Base-by-base conservation (phyloP, 1,140 invertebrate species). In the Pollicipes pollicipes region DNA sequence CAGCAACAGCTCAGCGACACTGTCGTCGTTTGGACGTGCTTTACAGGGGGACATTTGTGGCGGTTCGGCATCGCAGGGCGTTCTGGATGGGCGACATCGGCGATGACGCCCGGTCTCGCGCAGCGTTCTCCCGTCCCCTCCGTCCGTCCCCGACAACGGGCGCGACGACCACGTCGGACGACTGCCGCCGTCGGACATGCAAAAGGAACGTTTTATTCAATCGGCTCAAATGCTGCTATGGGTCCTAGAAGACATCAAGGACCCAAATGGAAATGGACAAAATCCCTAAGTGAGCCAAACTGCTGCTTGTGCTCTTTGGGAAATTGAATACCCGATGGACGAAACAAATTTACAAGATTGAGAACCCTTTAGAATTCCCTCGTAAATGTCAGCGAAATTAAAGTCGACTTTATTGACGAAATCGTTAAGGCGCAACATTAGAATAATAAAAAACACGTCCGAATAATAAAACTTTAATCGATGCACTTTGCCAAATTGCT, bases 321-420 rank as follows among this genome's bases (percentile, higher is more conserved):
- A 58, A 58, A 58, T 58, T 58, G 45, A 58, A 58, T 58, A 58
- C 13, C 45, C 45, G 45, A 58, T 58, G 45, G 45, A 58, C 45
- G 45, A 58, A 58, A 58, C 45, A 58, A 58, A 58, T 58, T 58
- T 58, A 58, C 45, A 58, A 58, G 45, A 58, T 58, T 58, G 45
- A 58, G 45, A 21, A 58, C 24, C 45, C 45, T 58, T 58, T 58
- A 10, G 45, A 58, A 58, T 58, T 10, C 45, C 45, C 45, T 58
- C 6, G 13, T 58, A 58, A 58, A 58, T 58, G 45, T 58, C 45
- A 58, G 45, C 45, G 45, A 58, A 58, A 58, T 58, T 58, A 58
- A 58, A 58, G 13, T 58, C 45, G 45, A 58, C 13, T 58, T 58
- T 58, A 58, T 58, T 10, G 45, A 58, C 13, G 45, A 58, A 58